phyloP scores from a whole-genome alignment of 2,888 invertebrate genomes.

The Ashinkailepas kermadecensis region DNA sequence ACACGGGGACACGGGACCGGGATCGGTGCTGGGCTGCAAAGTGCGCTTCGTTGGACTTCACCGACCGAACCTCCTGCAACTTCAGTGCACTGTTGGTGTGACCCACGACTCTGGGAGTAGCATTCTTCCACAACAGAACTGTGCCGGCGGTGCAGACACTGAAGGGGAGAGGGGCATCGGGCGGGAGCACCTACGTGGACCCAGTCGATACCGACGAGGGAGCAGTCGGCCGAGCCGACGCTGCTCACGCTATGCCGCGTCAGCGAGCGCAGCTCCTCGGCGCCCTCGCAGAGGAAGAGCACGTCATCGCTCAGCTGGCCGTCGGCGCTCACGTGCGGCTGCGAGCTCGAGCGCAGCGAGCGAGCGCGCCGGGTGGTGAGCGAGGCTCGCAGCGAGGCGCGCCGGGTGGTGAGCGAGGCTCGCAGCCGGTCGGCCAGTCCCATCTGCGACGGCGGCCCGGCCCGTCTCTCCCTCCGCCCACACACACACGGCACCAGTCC shows the following conservation, averaged over 20 bases:
- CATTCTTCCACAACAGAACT: background rate
- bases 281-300: constrained; percentile 1
- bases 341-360: background rate
- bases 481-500: too few species aligned
- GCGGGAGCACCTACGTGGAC: background rate
- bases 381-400: background rate
- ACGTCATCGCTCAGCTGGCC: background rate
- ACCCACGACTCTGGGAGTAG: too few species aligned
- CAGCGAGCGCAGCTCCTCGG: background rate
- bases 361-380: background rate
- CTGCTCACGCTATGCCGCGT: background rate
- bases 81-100: too few species aligned
- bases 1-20: too few species aligned
- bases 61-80: too few species aligned
- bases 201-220: background rate
- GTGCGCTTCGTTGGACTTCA: too few species aligned
- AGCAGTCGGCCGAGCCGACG: background rate
- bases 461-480: too few species aligned
- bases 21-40: too few species aligned
- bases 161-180: background rate
- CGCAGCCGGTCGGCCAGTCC: background rate
- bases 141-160: too few species aligned
- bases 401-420: background rate
- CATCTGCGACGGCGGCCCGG: background rate
- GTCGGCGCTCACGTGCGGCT: background rate